A percentile compares a stretch with the other conserved stretches of the same genome.
Conservation (phyloP, 2,113 vertebrate species). For the Telmatochromis brachygnathus region DNA sequence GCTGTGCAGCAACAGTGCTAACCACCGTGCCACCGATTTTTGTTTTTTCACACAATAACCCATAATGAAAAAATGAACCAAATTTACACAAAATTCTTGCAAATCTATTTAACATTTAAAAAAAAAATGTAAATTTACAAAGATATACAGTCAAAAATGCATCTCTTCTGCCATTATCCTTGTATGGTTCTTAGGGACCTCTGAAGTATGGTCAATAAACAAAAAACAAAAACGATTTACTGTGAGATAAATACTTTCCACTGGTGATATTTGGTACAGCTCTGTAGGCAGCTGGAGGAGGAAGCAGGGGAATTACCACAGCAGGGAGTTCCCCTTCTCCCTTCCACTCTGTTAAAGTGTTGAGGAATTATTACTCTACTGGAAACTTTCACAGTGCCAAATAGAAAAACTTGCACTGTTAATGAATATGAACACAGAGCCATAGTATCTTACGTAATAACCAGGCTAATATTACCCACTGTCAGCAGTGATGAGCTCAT, state of each 20-base stretch:
- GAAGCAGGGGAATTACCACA: neutral
- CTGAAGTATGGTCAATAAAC: neutral
- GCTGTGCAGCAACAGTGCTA: accelerated
- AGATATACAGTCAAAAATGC: neutral
- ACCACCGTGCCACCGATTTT: neutral
- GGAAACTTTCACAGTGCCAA: neutral
- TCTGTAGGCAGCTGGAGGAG: neutral
- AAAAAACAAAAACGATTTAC: neutral
- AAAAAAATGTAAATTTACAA: neutral
- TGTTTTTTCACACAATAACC: neutral
- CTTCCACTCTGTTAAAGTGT: neutral
- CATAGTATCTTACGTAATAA: neutral
- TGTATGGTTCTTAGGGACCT: neutral
- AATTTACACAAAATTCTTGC: neutral
- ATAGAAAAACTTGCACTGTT: neutral
- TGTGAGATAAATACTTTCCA: neutral
- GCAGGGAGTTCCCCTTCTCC: constrained; percentile 4
- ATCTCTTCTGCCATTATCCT: neutral
- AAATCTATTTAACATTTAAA: neutral
- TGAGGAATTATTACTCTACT: neutral
- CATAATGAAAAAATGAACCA: neutral
- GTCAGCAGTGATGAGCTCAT: neutral
- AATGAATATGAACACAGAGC: neutral
- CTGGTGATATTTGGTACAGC: neutral
- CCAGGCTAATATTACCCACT: neutral